Base-by-base conservation (phyloP, 30 jellyfish, hydroid and myxozoan genomes). In the Nemopilema nomurai region DNA sequence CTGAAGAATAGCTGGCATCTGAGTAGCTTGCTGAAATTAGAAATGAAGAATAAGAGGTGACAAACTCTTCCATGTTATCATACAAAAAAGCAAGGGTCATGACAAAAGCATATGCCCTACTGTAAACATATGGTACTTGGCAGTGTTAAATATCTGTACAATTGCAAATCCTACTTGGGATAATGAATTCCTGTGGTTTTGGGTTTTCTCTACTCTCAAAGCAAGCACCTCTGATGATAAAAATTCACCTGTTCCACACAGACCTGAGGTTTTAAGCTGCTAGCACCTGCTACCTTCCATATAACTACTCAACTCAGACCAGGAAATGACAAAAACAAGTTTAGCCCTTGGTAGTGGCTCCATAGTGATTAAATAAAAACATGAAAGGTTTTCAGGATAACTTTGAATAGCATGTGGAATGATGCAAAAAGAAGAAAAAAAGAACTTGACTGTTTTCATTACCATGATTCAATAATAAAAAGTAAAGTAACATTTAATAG, bases 1-100 rank as follows among this genome's bases (percentile, higher is more conserved):
- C 98, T 25, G 98, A 92, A 18, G 98, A 92, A 74, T 87, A 92
- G 77, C 98, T 92, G 22, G 98, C 95, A 87, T 92, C 98, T 18
- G 98, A 92, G 64, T 92, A 92, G 71, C 98, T 92, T 79, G 98
- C 98, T 92, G 83, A 67, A 91, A 83, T 62, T 8, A 77, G 26
- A 22, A 53, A 77, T 21, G 87, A 57, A 22, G 79, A 28, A 41
- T 62, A 62, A 18, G 78, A 24, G 32, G 68, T 32, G 51, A 53
- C 21, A 24, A 77, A 62, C 29, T 26, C 87, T 16, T 53, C 87
- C 78, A 62, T 77, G 6, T 41, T 6, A 13, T 41, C 13, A 13
- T 41, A 41, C 57, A 3, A 41, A 41, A 41, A 41, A 41, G 9
- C 57, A 41, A 13, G 13, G 57, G 57, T 41, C 13, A 41, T 41